A percentile compares a stretch with the other conserved stretches of the same genome.
These are phyloP conservation scores for Vanessa cardui DNA, from an alignment of 2,888 invertebrate genomes.

Conservation along the genomic window DNA sequence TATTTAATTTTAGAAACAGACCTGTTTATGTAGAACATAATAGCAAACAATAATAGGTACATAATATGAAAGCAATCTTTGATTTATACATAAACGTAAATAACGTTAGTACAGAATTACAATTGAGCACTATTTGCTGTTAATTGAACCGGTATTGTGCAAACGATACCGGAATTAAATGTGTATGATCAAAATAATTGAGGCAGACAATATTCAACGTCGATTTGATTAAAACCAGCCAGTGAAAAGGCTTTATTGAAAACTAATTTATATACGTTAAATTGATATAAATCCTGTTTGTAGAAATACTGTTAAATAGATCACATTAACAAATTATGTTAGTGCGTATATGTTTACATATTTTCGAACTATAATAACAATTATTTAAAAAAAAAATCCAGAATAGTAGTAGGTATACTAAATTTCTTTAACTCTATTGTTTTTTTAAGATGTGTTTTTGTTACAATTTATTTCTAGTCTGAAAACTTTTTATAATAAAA, in stretches of 20 bases:
- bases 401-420: neutral
- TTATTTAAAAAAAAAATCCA: no score
- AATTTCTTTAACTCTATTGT: neutral
- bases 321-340: no score
- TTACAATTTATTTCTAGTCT: neutral
- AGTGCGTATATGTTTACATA: no score
- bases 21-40: no score
- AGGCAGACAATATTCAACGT: constrained; percentile 25
- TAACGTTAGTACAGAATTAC: constrained; percentile 17
- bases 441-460: neutral
- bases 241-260: neutral
- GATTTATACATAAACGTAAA: constrained; percentile 14
- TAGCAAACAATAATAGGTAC: neutral
- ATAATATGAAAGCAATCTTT: neutral
- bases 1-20: no score
- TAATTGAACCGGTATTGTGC: constrained; percentile 28
- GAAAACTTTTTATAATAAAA: neutral
- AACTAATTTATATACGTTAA: neutral
- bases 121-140: constrained; percentile 22
- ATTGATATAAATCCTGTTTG: neutral
- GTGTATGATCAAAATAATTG: constrained; percentile 20
- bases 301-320: neutral
- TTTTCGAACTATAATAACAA: no score
- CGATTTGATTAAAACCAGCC: constrained; percentile 22
- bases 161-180: constrained; percentile 22